phyloP scores from a whole-genome alignment of 2,797 vertebrate species.

The Gorsachius magnificus region DNA sequence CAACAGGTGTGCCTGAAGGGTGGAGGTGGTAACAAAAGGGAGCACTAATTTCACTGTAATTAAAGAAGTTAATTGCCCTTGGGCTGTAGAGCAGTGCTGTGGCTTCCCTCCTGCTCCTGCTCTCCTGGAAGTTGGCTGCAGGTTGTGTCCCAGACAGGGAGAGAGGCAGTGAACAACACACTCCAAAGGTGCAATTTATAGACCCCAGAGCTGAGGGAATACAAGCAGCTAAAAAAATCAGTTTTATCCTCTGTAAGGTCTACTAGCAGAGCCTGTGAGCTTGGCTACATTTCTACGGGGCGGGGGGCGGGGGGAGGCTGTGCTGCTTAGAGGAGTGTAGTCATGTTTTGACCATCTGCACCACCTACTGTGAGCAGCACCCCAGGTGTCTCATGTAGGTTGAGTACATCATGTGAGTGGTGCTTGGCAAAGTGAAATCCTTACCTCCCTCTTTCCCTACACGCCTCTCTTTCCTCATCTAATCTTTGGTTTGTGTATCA shows the following conservation, averaged over 20 bases:
- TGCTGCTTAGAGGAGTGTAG: not conserved
- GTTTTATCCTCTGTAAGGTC: not conserved
- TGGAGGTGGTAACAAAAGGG: not conserved
- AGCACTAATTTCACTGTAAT: not conserved
- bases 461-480: not conserved
- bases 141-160: not conserved
- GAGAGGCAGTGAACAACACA: not conserved
- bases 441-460: not conserved
- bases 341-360: not conserved
- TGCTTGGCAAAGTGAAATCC: not conserved
- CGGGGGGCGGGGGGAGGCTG: not conserved
- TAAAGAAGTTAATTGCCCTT: not conserved
- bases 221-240: not conserved
- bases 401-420: not conserved
- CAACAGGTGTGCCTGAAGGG: not conserved
- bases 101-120: not conserved
- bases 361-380: not conserved
- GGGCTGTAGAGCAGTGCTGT: not conserved
- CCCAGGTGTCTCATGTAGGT: not conserved
- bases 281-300: not conserved
- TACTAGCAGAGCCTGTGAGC: not conserved
- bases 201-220: not conserved
- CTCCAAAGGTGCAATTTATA: not conserved
- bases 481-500: not conserved
- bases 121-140: not conserved